A percentile compares a stretch with the other conserved stretches of the same genome.
These are phyloP conservation scores for Embidobia sp. DNA, from an alignment of 2,888 invertebrate species.

Conservation along the genomic window DNA sequence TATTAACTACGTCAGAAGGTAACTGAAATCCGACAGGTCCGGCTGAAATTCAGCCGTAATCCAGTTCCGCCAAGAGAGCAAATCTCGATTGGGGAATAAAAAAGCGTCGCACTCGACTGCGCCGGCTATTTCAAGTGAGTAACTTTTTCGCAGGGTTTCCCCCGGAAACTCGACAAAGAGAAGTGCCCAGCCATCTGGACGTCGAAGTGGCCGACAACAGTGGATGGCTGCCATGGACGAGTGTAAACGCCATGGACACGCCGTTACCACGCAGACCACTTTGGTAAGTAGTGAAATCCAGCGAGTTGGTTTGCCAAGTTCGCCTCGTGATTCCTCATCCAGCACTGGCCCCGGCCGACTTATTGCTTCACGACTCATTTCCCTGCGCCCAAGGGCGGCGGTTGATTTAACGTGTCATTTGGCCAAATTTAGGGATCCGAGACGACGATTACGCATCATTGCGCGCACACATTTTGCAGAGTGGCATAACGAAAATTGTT, in stretches of 20 bases:
- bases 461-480: too few species aligned
- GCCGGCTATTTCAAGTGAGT: slow-evolving; percentile 42
- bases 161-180: slow-evolving; percentile 87
- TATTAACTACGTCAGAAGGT: too few species aligned
- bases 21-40: too few species aligned
- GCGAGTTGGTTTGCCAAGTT: slow-evolving; percentile 39
- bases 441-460: slow-evolving; percentile 10
- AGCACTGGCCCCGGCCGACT: slow-evolving; percentile 20
- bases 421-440: slow-evolving; percentile 13
- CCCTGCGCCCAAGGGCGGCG: slow-evolving; percentile 10
- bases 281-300: slow-evolving; percentile 84
- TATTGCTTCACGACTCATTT: slow-evolving; percentile 49
- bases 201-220: slow-evolving; percentile 80
- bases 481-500: too few species aligned
- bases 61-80: too few species aligned
- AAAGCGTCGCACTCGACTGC: slow-evolving; percentile 1
- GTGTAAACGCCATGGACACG: slow-evolving; percentile 74
- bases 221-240: slow-evolving; percentile 79
- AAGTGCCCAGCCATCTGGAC: slow-evolving; percentile 79
- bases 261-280: slow-evolving; percentile 89
- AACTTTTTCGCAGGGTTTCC: slow-evolving; percentile 84
- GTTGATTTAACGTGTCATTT: slow-evolving; percentile 40
- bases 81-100: slow-evolving; percentile 35
- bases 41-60: too few species aligned
- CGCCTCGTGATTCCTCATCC: slow-evolving; percentile 40